Evolutionary conservation across 2,113 vertebrate species (phyloP).

Genomic region (Leptobrachium leishanense): DNA sequence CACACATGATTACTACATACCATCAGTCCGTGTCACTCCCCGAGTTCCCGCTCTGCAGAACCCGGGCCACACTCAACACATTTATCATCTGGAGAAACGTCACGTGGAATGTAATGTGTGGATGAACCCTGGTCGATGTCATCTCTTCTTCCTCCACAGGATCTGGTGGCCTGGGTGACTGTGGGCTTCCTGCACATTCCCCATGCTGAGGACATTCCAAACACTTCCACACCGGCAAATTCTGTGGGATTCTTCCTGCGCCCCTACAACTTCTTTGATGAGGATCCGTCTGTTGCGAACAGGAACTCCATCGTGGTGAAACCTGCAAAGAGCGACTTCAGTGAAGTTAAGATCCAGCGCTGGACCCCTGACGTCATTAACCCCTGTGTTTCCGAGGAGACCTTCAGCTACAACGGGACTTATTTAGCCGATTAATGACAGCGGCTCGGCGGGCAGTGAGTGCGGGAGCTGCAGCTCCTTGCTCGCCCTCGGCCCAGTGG

Average conservation of each 20-base stretch:
- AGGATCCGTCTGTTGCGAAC: constrained; percentile 82
- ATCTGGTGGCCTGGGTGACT: constrained; percentile 94
- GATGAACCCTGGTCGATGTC: too few species aligned
- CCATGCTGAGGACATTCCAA: constrained; percentile 88
- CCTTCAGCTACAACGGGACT: constrained; percentile 84
- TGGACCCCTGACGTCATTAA: constrained; percentile 71
- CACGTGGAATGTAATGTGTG: too few species aligned
- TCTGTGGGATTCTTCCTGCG: constrained; percentile 86
- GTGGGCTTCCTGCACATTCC: constrained; percentile 92
- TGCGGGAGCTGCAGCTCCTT: too few species aligned
- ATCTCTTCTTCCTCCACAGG: constrained; percentile 62
- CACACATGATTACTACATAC: too few species aligned
- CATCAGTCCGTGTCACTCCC: too few species aligned
- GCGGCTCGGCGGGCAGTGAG: too few species aligned
- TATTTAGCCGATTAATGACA: constrained; percentile 55
- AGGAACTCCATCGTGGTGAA: constrained; percentile 73
- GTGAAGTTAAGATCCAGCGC: constrained; percentile 61
- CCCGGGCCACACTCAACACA: too few species aligned
- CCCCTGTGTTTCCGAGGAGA: constrained; percentile 62
- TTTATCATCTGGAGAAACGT: too few species aligned
- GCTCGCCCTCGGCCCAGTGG: too few species aligned
- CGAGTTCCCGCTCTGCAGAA: too few species aligned
- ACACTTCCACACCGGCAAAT: constrained; percentile 87
- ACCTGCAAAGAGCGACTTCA: constrained; percentile 50
- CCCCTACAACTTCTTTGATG: constrained; percentile 89